Evolutionary conservation across 2,797 vertebrate species (phyloP).

Genomic region (Odontamblyopus lacepedii): DNA sequence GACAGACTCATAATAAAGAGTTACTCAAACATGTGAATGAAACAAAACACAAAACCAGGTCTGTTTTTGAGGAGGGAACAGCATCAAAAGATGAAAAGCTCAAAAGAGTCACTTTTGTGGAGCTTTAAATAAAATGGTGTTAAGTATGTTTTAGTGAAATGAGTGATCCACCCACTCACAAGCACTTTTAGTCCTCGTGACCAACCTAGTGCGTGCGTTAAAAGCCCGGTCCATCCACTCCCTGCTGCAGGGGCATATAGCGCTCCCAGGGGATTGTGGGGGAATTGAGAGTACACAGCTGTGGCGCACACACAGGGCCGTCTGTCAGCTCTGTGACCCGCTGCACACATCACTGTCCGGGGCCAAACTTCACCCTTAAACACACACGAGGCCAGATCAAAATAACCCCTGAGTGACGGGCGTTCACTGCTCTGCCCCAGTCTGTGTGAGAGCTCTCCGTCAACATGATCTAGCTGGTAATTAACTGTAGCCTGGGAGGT

Average conservation of each 20-base stretch:
- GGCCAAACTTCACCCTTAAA: constrained; percentile 27
- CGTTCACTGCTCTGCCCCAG: background rate
- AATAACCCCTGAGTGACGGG: constrained; percentile 14
- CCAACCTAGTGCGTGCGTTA: background rate
- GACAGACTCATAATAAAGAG: too few relatives aligned
- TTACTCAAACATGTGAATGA: too few relatives aligned
- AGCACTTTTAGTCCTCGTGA: too few relatives aligned
- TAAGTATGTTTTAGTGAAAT: too few relatives aligned
- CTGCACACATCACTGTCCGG: constrained; percentile 20
- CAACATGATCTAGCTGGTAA: constrained; percentile 8
- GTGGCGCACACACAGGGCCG: constrained; percentile 21
- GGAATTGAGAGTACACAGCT: constrained; percentile 43
- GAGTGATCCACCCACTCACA: too few relatives aligned
- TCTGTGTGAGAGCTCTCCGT: background rate
- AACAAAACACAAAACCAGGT: too few relatives aligned
- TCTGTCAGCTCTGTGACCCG: constrained; percentile 26
- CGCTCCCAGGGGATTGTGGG: constrained; percentile 27
- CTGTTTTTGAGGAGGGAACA: too few relatives aligned
- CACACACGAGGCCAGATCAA: constrained; percentile 15
- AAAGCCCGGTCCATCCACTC: constrained; percentile 9
- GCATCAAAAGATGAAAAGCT: too few relatives aligned
- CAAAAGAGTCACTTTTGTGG: too few relatives aligned
- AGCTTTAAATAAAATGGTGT: too few relatives aligned
- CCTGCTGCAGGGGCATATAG: background rate
- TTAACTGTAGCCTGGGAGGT: constrained; percentile 13